These are phyloP conservation scores for Eupelmus urozonus DNA, from an alignment of 2,888 invertebrate genomes.

Conservation along the genomic window DNA sequence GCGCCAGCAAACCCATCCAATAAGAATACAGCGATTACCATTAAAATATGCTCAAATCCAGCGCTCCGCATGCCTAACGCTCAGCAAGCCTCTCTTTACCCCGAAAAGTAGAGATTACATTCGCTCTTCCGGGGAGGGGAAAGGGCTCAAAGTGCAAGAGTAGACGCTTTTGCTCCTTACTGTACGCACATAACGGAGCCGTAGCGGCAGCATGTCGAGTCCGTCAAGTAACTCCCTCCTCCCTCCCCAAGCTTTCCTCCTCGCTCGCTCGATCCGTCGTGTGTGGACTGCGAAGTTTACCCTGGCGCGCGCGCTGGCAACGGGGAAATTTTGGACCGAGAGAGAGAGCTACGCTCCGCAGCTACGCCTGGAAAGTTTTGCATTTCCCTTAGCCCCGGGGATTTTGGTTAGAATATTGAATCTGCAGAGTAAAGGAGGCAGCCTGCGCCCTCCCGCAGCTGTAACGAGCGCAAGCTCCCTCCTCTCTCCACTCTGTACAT, in stretches of 20 bases:
- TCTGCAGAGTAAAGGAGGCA: conserved; percentile 70
- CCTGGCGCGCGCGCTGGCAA: conserved; percentile 21
- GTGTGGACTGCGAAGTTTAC: conserved; percentile 72
- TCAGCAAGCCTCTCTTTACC: background rate
- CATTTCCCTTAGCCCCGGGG: conserved; percentile 74
- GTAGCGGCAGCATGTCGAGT: conserved; percentile 67
- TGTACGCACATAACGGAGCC: conserved; percentile 60
- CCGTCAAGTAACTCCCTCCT: conserved; percentile 71
- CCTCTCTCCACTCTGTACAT: no score
- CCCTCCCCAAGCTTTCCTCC: conserved; percentile 18
- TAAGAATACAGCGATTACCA: no score
- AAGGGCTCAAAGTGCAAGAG: conserved; percentile 29
- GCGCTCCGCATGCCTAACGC: background rate
- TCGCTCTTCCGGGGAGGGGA: background rate
- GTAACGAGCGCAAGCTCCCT: conserved; percentile 71
- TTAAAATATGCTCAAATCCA: conserved; percentile 9
- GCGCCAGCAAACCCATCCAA: no score
- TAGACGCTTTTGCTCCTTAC: conserved; percentile 64
- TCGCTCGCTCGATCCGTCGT: conserved; percentile 52
- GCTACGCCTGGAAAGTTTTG: conserved; percentile 69
- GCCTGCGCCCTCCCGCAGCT: no score
- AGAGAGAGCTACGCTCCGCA: background rate
- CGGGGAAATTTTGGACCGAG: conserved; percentile 70
- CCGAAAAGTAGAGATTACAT: conserved; percentile 15
- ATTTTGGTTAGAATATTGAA: conserved; percentile 78